These are phyloP conservation scores for Phymorhynchus buccinoides DNA, from an alignment of 1,140 invertebrate species.

Conservation along the genomic window DNA sequence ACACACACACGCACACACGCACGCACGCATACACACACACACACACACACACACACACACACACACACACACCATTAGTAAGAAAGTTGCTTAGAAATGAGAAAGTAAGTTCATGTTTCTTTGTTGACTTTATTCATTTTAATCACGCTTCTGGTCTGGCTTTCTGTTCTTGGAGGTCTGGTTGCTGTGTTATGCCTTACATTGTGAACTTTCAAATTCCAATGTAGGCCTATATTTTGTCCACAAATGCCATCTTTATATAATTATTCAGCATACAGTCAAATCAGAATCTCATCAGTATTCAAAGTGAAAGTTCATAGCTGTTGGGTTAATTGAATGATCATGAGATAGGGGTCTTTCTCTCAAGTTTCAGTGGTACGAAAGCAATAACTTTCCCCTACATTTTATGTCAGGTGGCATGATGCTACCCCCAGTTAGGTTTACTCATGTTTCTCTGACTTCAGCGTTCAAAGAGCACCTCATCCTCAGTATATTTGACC, in stretches of 20 bases:
- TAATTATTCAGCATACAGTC: not conserved
- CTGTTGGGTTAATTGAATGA: too few relatives aligned
- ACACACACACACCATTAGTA: not conserved
- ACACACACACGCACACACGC: conserved; percentile 12
- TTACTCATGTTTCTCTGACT: not conserved
- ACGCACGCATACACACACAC: not conserved
- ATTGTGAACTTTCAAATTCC: not conserved
- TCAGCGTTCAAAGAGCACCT: conserved; percentile 50
- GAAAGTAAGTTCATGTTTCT: not conserved
- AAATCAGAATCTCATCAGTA: not conserved
- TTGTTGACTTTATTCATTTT: not conserved
- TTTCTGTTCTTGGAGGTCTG: too few relatives aligned
- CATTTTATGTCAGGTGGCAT: not conserved
- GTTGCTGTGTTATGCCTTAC: not conserved
- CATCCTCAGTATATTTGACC: conserved; percentile 36
- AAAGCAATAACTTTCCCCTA: not conserved
- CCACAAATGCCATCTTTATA: not conserved
- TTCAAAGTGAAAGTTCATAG: too few relatives aligned
- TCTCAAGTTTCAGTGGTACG: too few relatives aligned
- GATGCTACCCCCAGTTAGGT: too few relatives aligned
- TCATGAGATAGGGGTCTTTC: not conserved
- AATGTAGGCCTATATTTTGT: not conserved
- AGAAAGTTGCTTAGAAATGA: not conserved
- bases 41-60: conserved; percentile 10
- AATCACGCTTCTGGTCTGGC: too few relatives aligned